Percentiles rank a stretch among this genome's conserved stretches.
These are phyloP conservation scores for Bovichtus variegatus DNA, from an alignment of 2,797 vertebrate genomes.

Conservation along the genomic window DNA sequence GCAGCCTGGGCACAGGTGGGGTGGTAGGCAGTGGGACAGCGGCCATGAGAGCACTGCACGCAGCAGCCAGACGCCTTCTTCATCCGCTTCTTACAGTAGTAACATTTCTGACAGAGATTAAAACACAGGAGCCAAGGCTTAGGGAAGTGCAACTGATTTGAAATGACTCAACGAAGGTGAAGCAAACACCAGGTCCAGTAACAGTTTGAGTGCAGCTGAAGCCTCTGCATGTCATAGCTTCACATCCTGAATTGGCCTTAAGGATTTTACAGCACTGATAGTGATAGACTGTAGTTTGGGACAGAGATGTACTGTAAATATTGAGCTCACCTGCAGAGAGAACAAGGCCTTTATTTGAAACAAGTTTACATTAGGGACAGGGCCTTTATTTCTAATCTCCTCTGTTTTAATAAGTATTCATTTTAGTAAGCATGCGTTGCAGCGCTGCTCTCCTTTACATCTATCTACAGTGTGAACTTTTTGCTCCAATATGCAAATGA, in stretches of 20 bases:
- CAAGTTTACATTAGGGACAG: too few species aligned
- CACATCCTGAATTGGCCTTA: background rate
- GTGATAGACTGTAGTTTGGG: too few species aligned
- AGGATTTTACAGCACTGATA: background rate
- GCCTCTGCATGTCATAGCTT: background rate
- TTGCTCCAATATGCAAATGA: too few species aligned
- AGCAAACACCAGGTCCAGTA: too few species aligned
- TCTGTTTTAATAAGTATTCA: too few species aligned
- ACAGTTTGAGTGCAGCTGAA: background rate
- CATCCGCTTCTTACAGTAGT: slow-evolving; percentile 95
- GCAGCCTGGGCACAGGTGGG: slow-evolving; percentile 95
- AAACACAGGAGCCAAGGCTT: background rate
- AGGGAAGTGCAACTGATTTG: background rate
- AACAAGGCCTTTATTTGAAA: background rate
- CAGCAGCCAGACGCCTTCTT: slow-evolving; percentile 93
- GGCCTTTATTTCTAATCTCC: too few species aligned
- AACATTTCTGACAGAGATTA: slow-evolving; percentile 88
- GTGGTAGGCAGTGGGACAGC: slow-evolving; percentile 97
- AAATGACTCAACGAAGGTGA: background rate
- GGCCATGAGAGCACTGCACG: slow-evolving; percentile 94
- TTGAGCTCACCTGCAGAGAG: too few species aligned
- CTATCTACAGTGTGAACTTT: too few species aligned
- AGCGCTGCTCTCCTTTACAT: too few species aligned
- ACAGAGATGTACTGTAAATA: background rate
- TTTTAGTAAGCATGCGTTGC: too few species aligned